These are phyloP conservation scores for Hozukius guyotensis DNA, from an alignment of 2,797 vertebrate genomes.

Conservation along the genomic window DNA sequence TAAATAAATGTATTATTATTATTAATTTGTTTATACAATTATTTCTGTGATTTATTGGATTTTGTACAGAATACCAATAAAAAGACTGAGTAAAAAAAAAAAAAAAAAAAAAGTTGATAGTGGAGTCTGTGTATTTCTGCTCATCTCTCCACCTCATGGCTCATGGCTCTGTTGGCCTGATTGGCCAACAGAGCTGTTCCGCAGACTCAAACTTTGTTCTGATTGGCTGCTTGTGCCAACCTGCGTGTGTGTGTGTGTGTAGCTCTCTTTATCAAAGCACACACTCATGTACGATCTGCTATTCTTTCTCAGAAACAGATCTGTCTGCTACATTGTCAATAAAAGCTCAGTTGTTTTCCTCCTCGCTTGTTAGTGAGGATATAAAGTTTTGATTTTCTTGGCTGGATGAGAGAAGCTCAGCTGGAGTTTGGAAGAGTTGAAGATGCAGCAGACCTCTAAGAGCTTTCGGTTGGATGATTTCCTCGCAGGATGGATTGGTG, in stretches of 20 bases:
- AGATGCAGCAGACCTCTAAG: constrained; percentile 55
- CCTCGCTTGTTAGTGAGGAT: fast-evolving
- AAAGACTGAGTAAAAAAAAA: too few species aligned
- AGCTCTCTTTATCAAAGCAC: background rate
- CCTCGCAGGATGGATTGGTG: constrained; percentile 91
- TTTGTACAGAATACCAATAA: too few species aligned
- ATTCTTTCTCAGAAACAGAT: background rate
- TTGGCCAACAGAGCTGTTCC: constrained; percentile 10
- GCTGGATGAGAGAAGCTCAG: background rate
- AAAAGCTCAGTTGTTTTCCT: background rate
- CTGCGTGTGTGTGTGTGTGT: too few species aligned
- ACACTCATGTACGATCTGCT: background rate
- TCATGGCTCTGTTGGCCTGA: constrained; percentile 70
- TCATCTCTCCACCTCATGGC: constrained; percentile 66
- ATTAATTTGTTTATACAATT: too few species aligned
- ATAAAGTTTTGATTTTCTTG: background rate
- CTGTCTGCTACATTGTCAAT: fast-evolving
- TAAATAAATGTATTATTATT: fast-evolving
- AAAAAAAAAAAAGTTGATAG: too few species aligned
- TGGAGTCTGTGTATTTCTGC: background rate
- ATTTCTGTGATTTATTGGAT: too few species aligned
- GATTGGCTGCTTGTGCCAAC: constrained; percentile 35
- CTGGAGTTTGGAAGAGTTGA: background rate
- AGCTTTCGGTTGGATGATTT: constrained; percentile 90
- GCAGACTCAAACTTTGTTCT: fast-evolving